Percentiles rank a stretch among this genome's conserved stretches.
Evolutionary conservation across 2,888 invertebrate species (phyloP).

Genomic region (Lasioglossum malachurum): DNA sequence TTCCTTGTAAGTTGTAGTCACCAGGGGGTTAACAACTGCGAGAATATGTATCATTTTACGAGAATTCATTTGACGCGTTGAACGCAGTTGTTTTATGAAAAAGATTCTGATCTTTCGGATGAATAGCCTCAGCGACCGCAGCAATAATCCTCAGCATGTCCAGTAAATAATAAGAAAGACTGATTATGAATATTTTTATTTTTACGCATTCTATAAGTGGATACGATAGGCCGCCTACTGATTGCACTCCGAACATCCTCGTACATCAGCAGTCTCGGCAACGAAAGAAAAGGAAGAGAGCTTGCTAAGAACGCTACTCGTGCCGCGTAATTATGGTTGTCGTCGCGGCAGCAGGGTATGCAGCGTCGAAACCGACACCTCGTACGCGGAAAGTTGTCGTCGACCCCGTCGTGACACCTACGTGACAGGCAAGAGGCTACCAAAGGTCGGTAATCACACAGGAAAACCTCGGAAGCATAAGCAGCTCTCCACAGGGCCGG

Average conservation of each 20-base stretch:
- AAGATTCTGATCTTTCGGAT: not conserved
- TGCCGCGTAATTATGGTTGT: conserved; percentile 23
- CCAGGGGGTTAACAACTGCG: no score
- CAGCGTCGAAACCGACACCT: conserved; percentile 35
- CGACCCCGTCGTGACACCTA: conserved; percentile 37
- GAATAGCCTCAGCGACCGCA: not conserved
- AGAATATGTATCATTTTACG: not conserved
- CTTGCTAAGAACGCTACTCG: not conserved
- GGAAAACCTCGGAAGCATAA: conserved; percentile 18
- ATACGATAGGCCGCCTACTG: not conserved
- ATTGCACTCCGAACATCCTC: not conserved
- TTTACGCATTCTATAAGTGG: not conserved
- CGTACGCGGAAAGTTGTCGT: conserved; percentile 19
- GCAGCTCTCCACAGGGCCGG: conserved; percentile 4
- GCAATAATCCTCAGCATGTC: not conserved
- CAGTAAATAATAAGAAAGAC: not conserved
- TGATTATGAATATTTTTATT: not conserved
- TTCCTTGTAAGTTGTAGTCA: not conserved
- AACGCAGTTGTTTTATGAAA: not conserved
- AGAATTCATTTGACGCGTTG: not conserved
- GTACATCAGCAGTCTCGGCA: not conserved
- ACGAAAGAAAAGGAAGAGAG: conserved; percentile 5
- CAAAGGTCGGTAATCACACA: conserved; percentile 52
- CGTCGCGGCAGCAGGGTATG: conserved; percentile 18
- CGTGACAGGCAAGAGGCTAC: conserved; percentile 54